phyloP scores from a whole-genome alignment of 2,888 invertebrate species.

The Drosophila testacea region DNA sequence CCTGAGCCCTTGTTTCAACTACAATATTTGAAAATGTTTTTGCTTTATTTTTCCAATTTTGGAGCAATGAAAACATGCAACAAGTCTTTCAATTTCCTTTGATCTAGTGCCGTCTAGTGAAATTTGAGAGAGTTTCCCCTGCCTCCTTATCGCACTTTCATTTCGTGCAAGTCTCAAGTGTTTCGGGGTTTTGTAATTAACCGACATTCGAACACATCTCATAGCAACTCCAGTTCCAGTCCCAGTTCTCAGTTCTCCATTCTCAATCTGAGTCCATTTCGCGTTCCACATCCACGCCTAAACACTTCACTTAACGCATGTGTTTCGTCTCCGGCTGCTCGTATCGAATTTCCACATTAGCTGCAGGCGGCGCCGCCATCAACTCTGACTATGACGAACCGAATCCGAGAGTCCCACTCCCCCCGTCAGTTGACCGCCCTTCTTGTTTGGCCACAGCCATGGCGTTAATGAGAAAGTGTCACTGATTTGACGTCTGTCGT shows the following conservation, averaged over 20 bases:
- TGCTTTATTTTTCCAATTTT: conserved; percentile 21
- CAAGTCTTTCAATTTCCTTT: conserved; percentile 57
- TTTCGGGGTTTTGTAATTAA: conserved; percentile 77
- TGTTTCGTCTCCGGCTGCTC: conserved; percentile 55
- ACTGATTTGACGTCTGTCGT: conserved; percentile 71
- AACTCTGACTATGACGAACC: not conserved
- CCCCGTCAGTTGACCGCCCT: conserved; percentile 37
- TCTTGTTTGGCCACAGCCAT: not conserved
- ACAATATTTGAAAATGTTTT: conserved; percentile 1
- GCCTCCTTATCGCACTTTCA: conserved; percentile 19
- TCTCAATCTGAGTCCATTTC: conserved; percentile 12
- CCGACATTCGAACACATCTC: conserved; percentile 77
- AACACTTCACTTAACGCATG: conserved; percentile 66
- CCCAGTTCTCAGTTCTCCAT: not conserved
- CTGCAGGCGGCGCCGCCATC: conserved; percentile 58
- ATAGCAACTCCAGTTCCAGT: not conserved
- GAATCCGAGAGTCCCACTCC: no score
- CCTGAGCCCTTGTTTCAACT: conserved; percentile 38
- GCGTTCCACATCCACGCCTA: conserved; percentile 56
- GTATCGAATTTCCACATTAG: conserved; percentile 67
- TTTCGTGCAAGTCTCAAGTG: conserved; percentile 48
- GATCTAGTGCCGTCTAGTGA: conserved; percentile 58
- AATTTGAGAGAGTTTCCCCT: conserved; percentile 59
- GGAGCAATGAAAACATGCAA: conserved; percentile 58
- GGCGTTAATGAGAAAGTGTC: conserved; percentile 76